Conservation (phyloP, 2,888 invertebrate species). For the Plagodis pulveraria region DNA sequence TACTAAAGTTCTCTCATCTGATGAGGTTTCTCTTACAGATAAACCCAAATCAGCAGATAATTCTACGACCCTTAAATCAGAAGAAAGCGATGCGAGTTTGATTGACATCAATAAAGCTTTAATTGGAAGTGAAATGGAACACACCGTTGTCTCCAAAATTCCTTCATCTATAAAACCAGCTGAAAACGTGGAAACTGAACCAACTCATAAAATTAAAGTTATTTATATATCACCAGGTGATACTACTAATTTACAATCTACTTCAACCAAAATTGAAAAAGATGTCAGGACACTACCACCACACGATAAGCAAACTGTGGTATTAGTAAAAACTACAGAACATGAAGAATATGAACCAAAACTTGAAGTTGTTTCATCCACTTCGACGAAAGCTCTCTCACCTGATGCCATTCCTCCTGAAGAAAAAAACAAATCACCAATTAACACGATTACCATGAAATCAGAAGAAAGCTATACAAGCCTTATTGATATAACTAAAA, state of each 20-base stretch:
- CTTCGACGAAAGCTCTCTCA: too few species aligned
- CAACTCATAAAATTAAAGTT: too few species aligned
- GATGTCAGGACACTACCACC: neutral
- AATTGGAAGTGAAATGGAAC: constrained; percentile 49
- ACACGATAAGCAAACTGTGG: too few species aligned
- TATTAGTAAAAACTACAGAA: too few species aligned
- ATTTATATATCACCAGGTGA: too few species aligned
- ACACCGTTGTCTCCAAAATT: constrained; percentile 42
- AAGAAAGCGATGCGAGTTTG: constrained; percentile 29
- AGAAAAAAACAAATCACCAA: neutral
- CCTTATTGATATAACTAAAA: constrained; percentile 40
- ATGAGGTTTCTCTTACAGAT: neutral
- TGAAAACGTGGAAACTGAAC: too few species aligned
- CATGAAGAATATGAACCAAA: too few species aligned
- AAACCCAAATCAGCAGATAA: neutral
- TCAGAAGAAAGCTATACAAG: constrained; percentile 27
- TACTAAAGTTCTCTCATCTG: neutral
- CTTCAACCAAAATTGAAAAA: neutral
- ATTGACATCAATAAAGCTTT: constrained; percentile 41
- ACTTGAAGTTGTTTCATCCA: too few species aligned
- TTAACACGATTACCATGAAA: neutral
- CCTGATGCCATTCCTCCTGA: neutral
- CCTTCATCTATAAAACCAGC: constrained; percentile 29
- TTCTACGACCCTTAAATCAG: neutral
- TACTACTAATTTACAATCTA: too few species aligned